Evolutionary conservation across 2,113 vertebrate species (phyloP).

Genomic region (Rhinoptilus africanus): DNA sequence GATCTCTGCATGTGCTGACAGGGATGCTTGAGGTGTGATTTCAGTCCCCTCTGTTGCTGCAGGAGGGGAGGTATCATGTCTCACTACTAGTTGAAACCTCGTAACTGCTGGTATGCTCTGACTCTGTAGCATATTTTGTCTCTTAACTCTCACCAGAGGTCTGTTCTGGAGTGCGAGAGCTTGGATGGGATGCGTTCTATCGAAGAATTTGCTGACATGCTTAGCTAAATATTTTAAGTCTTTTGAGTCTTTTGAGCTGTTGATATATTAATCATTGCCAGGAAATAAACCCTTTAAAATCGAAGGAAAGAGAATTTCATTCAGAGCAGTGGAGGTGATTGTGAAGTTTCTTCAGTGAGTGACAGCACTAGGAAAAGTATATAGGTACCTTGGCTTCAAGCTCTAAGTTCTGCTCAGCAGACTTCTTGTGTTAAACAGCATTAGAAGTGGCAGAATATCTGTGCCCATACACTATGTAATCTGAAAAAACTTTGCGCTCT

Average conservation of each 20-base stretch:
- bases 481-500: background rate
- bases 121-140: background rate
- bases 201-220: background rate
- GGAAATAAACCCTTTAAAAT: background rate
- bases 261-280: background rate
- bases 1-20: background rate
- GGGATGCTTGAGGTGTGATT: background rate
- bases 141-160: background rate
- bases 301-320: background rate
- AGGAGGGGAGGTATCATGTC: background rate
- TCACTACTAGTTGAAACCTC: background rate
- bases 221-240: background rate
- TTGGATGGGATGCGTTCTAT: background rate
- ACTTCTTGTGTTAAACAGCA: background rate
- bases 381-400: background rate
- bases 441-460: background rate
- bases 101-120: background rate
- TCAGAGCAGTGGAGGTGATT: background rate
- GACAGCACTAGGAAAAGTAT: background rate
- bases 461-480: background rate
- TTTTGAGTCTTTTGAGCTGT: background rate
- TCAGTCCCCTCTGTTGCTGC: background rate
- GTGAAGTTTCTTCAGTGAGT: background rate
- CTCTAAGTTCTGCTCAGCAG: background rate
- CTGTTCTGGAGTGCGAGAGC: accelerated